Percentiles rank a stretch among this genome's conserved stretches.
Conservation (phyloP, 2,888 invertebrate genomes). For the Pachydiplax longipennis region DNA sequence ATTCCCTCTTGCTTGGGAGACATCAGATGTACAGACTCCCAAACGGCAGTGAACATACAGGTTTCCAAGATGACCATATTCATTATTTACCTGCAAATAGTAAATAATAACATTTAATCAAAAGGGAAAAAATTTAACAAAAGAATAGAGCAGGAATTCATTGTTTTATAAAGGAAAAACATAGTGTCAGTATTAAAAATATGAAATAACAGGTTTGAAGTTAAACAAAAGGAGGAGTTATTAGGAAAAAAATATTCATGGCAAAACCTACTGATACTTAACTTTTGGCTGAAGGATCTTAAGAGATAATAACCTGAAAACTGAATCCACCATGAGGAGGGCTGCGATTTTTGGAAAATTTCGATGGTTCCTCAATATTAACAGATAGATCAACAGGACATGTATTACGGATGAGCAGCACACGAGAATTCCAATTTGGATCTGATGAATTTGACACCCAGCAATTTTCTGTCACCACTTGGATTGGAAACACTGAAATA, state of each 20-base stretch:
- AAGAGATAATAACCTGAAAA: conserved; percentile 48
- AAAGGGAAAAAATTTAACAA: too few species aligned
- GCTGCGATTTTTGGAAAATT: neutral
- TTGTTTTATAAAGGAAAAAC: too few species aligned
- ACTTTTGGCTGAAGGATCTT: neutral
- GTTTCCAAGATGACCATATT: conserved; percentile 52
- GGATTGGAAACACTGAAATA: conserved; percentile 51
- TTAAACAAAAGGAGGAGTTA: too few species aligned
- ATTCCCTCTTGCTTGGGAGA: conserved; percentile 51
- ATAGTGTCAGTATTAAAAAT: too few species aligned
- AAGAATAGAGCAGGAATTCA: too few species aligned
- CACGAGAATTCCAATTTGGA: conserved; percentile 47
- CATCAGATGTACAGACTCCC: conserved; percentile 55
- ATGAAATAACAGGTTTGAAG: neutral
- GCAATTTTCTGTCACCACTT: conserved; percentile 55
- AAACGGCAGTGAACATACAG: conserved; percentile 57
- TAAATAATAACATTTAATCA: neutral
- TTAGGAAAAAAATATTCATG: too few species aligned
- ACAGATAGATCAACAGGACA: conserved; percentile 54
- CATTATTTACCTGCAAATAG: conserved; percentile 51
- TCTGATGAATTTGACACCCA: conserved; percentile 55
- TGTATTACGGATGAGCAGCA: conserved; percentile 53
- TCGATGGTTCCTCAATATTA: conserved; percentile 46
- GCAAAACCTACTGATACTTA: too few species aligned
- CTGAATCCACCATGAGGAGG: conserved; percentile 50